Evolutionary conservation across 2,797 vertebrate genomes (phyloP), one percentile per base, ranked within the genome.

Genomic region (Ptychadena robeensis): DNA sequence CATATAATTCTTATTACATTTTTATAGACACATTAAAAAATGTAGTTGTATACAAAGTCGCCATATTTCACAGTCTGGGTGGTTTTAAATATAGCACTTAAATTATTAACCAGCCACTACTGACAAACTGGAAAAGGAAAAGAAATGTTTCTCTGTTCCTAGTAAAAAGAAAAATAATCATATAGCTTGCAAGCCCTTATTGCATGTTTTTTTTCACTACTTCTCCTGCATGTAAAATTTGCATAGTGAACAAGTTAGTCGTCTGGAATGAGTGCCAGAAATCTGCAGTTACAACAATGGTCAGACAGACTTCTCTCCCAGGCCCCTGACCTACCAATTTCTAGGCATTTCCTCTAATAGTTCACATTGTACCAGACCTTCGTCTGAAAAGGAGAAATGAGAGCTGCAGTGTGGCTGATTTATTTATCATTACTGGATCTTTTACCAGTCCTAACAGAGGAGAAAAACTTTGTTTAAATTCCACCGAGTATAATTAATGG

Each of bases 401-500:
- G 80, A 87, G 86, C 87, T 87, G 89, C 87, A 89, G 73, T 85
- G 85, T 82, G 91, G 87, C 86, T 88, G 89, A 90, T 92, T 93
- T 94, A 93, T 93, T 94, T 93, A 89, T 92, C 91, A 87, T 92
- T 93, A 89, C 88, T 91, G 86, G 93, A 92, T 88, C 88, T 91
- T 89, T 93, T 63, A 91, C 91, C 90, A 88, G 89, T 90, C 91
- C 92, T 90, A 91, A 92, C 90, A 90, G 91, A 92, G 90, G 86
- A 88, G 87, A 91, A 91, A 88, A 88, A 87, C 90, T 94, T 92
- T 92, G 92, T 94, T 94, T 94, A 93, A 93, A 91, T 89, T 92
- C 89, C 90, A 92, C 92, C 83, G 90, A 91, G 89, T 86, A 89
- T 92, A 94, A 95, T 94, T 89, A 94, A 94, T 92, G 93, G 90